phyloP scores from a whole-genome alignment of 2,797 vertebrate species.

The Bradypodion pumilum region DNA sequence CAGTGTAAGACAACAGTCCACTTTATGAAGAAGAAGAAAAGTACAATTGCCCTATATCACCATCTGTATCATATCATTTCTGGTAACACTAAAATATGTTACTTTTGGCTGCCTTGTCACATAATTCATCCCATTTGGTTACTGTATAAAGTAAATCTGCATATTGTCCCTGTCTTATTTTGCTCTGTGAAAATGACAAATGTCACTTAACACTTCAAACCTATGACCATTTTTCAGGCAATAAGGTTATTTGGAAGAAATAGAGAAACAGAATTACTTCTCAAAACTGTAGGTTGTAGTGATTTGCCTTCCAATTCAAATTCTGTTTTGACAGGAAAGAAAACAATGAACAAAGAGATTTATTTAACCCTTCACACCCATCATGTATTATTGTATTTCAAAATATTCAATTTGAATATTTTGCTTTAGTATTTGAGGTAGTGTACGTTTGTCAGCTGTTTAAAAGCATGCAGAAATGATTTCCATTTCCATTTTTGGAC shows the following conservation, averaged over 20 bases:
- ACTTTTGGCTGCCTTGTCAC: slow-evolving; percentile 20
- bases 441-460: slow-evolving; percentile 28
- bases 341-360: slow-evolving; percentile 11
- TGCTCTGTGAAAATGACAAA: slow-evolving; percentile 41
- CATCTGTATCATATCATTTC: slow-evolving; percentile 25
- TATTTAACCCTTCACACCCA: slow-evolving; percentile 4
- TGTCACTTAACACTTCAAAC: slow-evolving; percentile 31
- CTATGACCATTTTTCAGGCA: slow-evolving; percentile 31
- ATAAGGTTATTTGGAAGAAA: slow-evolving; percentile 61
- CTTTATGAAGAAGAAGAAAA: slow-evolving; percentile 46
- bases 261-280: slow-evolving; percentile 33
- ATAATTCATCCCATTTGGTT: slow-evolving; percentile 34
- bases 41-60: slow-evolving; percentile 38
- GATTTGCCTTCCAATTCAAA: slow-evolving; percentile 5
- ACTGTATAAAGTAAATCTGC: slow-evolving; percentile 37
- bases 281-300: slow-evolving; percentile 31
- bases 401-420: slow-evolving; percentile 4
- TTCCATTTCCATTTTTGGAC: background rate
- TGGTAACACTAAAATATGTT: slow-evolving; percentile 39
- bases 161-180: slow-evolving; percentile 46
- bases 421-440: background rate
- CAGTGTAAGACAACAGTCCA: slow-evolving; percentile 37
- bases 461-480: background rate
- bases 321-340: background rate
- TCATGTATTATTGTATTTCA: slow-evolving; percentile 1